These are phyloP conservation scores for Megaceryle torquata DNA, from an alignment of 2,113 vertebrate species.

Conservation along the genomic window DNA sequence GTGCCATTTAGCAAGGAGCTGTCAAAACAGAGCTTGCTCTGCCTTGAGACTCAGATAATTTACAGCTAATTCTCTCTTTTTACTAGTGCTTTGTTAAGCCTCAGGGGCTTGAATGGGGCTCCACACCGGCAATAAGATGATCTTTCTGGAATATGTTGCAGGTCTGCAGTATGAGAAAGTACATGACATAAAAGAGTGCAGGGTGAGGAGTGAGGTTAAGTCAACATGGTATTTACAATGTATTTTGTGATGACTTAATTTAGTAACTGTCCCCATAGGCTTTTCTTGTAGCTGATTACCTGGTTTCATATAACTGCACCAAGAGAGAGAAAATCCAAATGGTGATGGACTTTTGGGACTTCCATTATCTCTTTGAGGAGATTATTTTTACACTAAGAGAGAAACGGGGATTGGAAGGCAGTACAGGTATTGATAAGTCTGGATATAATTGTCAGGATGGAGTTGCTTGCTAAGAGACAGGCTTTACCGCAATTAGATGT, in stretches of 20 bases:
- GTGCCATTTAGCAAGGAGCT: background rate
- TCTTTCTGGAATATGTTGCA: background rate
- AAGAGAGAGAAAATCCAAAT: background rate
- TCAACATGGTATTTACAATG: background rate
- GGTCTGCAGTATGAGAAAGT: background rate
- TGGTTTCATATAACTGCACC: background rate
- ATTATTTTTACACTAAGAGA: background rate
- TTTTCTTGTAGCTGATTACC: background rate
- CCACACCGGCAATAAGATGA: background rate
- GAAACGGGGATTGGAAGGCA: background rate
- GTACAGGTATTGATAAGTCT: background rate
- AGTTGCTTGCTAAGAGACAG: conserved; percentile 2
- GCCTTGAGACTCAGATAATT: background rate
- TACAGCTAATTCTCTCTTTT: background rate
- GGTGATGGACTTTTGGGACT: background rate
- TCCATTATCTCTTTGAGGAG: background rate
- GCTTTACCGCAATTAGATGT: background rate
- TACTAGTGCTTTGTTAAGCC: background rate
- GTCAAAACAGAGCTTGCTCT: background rate
- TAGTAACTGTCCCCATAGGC: conserved; percentile 10
- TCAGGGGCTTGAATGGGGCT: background rate
- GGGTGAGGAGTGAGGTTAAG: conserved; percentile 7
- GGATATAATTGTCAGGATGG: background rate
- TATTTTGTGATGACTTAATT: conserved; percentile 32
- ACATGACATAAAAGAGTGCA: background rate